phyloP scores from a whole-genome alignment of 2,888 invertebrate genomes.

The Phorcus lineatus region DNA sequence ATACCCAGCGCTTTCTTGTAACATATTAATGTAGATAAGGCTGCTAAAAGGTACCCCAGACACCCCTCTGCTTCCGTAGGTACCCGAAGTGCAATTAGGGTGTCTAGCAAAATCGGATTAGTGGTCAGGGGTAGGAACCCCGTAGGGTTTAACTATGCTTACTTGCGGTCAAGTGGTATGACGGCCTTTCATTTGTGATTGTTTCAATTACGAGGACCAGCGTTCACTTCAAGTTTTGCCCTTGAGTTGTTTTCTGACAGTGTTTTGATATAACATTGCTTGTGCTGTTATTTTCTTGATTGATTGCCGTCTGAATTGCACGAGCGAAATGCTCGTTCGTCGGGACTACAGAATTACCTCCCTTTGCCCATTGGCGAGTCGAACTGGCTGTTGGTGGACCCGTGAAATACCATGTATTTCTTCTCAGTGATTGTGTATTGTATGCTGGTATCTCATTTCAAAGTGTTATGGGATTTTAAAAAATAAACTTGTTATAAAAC shows the following conservation, averaged over 20 bases:
- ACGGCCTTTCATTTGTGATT: neutral
- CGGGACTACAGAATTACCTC: slow-evolving; percentile 16
- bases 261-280: neutral
- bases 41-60: slow-evolving; percentile 7
- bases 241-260: slow-evolving; percentile 7
- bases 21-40: slow-evolving; percentile 27
- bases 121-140: neutral
- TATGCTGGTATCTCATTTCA: too few species aligned
- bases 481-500: too few species aligned
- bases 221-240: slow-evolving; percentile 1
- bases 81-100: slow-evolving; percentile 30
- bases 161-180: slow-evolving; percentile 12
- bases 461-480: too few species aligned
- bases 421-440: too few species aligned
- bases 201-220: slow-evolving; percentile 6
- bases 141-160: slow-evolving; percentile 2
- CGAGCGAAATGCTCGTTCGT: neutral
- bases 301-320: neutral
- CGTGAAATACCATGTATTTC: neutral
- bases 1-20: slow-evolving; percentile 19
- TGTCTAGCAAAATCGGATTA: slow-evolving; percentile 23
- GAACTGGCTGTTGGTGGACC: neutral
- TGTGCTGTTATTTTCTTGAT: slow-evolving; percentile 7
- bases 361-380: slow-evolving; percentile 18
- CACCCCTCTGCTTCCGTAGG: neutral